phyloP scores from a whole-genome alignment of 2,888 invertebrate species.

The Euplexia lucipara region DNA sequence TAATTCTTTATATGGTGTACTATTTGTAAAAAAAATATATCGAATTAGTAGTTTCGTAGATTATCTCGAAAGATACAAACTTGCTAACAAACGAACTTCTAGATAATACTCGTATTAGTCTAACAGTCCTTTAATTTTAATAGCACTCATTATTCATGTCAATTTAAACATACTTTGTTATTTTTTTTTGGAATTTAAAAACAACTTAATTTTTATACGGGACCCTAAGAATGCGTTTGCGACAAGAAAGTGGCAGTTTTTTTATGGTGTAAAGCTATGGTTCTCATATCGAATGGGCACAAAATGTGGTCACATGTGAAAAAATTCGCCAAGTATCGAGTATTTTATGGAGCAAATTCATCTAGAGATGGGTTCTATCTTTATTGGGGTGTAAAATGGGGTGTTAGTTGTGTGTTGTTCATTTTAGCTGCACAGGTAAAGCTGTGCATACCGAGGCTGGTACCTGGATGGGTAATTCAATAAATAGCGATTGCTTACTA shows the following conservation, averaged over 20 bases:
- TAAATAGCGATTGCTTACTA: too few relatives aligned
- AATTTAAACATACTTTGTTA: too few relatives aligned
- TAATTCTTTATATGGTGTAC: too few relatives aligned
- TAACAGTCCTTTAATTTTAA: too few relatives aligned
- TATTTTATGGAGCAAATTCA: conserved; percentile 57
- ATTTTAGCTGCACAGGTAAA: conserved; percentile 4
- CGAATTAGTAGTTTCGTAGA: too few relatives aligned
- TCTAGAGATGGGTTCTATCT: conserved; percentile 56
- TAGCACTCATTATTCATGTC: too few relatives aligned
- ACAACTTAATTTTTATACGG: neutral
- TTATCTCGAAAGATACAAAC: too few relatives aligned
- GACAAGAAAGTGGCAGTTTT: conserved; percentile 17
- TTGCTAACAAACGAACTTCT: too few relatives aligned
- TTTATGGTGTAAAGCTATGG: conserved; percentile 47
- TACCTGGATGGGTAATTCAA: too few relatives aligned
- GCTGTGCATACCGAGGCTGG: too few relatives aligned
- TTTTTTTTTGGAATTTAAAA: neutral
- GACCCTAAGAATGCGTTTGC: neutral
- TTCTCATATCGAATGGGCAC: conserved; percentile 39
- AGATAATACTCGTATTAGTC: too few relatives aligned
- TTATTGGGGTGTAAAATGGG: conserved; percentile 42
- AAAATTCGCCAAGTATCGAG: conserved; percentile 45
- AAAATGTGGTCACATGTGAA: conserved; percentile 63
- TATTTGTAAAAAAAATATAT: too few relatives aligned
- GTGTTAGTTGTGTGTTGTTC: conserved; percentile 23